Base-by-base conservation (phyloP, 2,113 vertebrate genomes). In the Columba janthina region DNA sequence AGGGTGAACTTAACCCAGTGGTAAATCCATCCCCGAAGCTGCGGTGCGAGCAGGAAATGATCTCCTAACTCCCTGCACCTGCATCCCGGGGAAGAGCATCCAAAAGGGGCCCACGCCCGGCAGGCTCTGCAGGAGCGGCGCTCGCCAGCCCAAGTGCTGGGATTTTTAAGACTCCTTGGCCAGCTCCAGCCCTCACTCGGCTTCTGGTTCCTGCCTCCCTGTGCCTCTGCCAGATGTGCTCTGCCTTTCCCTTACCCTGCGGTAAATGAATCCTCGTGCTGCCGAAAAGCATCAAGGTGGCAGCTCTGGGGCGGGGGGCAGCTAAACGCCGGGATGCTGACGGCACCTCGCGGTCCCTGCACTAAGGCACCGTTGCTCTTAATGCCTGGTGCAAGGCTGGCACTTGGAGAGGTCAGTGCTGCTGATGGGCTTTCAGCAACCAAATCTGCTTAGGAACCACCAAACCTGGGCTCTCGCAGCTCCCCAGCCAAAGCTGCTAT, bases 51-150 rank as follows among this genome's bases (percentile, higher is more conserved):
- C 95, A 96, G 97, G 97, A 97, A 96, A 96, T 92, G 92, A 96
- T 96, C 94, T 87, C 95, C 96, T 96, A 96, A 96, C 90, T 69
- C 91, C 2, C 44, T 82, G 95, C 97, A 97, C 95, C 95, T 97
- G 97, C 87, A 84, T 91, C 95, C 91, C 84, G 1, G 61, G 80
- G 83, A 95, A 94, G 74, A 93, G 89, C 93, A 97, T 97, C 96
- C 97, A 95, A 94, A 96, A 96, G 95, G 78, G 95, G 92, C 93
- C 88, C 86, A 79, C 74, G 67, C 61, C 80, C 25, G 3, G 89
- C 86, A n/a, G 86, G 85, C 57, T 73, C 87, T 2, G 13, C 21
- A 34, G 91, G 89, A 95, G 89, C 50, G 90, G 57, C 0, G 92
- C 40, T 74, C 16, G 8, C 0, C 5, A 48, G 77, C 85, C 89